phyloP scores from a whole-genome alignment of 2,113 vertebrate genomes.

The Anolis carolinensis region DNA sequence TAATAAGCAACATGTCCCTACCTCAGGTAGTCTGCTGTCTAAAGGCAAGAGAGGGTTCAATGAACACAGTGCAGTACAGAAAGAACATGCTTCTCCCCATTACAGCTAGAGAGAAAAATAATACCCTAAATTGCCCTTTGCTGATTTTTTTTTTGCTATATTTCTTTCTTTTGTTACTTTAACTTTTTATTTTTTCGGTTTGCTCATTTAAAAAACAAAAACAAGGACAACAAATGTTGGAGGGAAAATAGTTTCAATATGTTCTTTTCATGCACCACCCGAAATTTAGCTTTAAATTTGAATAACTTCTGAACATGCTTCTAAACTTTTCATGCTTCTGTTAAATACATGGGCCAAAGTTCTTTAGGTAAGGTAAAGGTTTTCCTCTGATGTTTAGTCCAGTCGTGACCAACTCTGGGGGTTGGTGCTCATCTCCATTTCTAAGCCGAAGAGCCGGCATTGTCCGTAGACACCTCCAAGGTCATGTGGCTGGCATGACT shows the following conservation, averaged over 20 bases:
- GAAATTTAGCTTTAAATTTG: no score
- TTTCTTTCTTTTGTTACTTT: not conserved
- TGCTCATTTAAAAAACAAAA: not conserved
- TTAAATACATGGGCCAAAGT: no score
- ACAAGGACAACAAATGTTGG: not conserved
- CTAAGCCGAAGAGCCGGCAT: no score
- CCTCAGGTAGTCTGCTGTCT: constrained; percentile 1
- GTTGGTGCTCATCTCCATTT: no score
- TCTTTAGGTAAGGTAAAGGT: no score
- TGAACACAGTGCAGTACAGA: not conserved
- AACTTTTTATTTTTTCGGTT: not conserved
- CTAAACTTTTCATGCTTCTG: not conserved
- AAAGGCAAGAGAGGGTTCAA: constrained; percentile 18
- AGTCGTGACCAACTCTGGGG: no score
- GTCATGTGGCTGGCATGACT: no score
- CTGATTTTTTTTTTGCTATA: not conserved
- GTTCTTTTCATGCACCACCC: not conserved
- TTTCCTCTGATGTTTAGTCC: no score
- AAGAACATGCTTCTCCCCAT: not conserved
- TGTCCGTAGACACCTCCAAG: no score
- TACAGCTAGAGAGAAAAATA: not conserved
- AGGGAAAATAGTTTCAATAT: not conserved
- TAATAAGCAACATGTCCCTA: not conserved
- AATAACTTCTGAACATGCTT: not conserved
- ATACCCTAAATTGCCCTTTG: not conserved